Evolutionary conservation across 2,113 vertebrate species (phyloP).

Genomic region (Lasiurus cinereus): DNA sequence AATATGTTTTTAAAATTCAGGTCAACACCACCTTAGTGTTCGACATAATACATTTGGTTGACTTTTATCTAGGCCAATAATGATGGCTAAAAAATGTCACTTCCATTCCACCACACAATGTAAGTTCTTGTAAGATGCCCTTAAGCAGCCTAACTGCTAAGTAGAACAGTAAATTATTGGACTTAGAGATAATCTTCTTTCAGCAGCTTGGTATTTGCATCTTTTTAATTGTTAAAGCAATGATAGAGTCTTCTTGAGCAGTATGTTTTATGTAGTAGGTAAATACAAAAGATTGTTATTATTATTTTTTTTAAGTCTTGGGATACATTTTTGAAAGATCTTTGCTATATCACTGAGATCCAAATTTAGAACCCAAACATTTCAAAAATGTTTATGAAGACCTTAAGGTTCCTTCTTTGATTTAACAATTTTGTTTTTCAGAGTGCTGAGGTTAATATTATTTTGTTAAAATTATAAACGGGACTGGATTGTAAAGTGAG

Average conservation of each 20-base stretch:
- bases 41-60: constrained; percentile 83
- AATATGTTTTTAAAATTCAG: constrained; percentile 65
- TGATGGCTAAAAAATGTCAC: constrained; percentile 86
- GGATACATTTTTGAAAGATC: neutral
- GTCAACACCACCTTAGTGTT: constrained; percentile 25
- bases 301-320: constrained; percentile 49
- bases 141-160: constrained; percentile 84
- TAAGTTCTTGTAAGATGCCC: constrained; percentile 82
- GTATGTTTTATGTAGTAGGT: constrained; percentile 69
- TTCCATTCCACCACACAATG: constrained; percentile 78
- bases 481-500: neutral
- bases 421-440: constrained; percentile 19
- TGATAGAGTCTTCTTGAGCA: constrained; percentile 78
- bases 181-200: constrained; percentile 80
- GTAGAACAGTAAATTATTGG: constrained; percentile 84
- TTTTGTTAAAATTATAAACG: constrained; percentile 71
- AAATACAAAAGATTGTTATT: constrained; percentile 65
- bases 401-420: neutral
- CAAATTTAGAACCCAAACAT: constrained; percentile 43
- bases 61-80: constrained; percentile 84
- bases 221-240: constrained; percentile 89
- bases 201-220: constrained; percentile 83
- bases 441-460: constrained; percentile 42
- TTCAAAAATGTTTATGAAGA: neutral
- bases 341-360: constrained; percentile 64